Evolutionary conservation across 2,888 invertebrate species (phyloP), one percentile per base, ranked within the genome.

Genomic region (Lepidochitona cinerea): DNA sequence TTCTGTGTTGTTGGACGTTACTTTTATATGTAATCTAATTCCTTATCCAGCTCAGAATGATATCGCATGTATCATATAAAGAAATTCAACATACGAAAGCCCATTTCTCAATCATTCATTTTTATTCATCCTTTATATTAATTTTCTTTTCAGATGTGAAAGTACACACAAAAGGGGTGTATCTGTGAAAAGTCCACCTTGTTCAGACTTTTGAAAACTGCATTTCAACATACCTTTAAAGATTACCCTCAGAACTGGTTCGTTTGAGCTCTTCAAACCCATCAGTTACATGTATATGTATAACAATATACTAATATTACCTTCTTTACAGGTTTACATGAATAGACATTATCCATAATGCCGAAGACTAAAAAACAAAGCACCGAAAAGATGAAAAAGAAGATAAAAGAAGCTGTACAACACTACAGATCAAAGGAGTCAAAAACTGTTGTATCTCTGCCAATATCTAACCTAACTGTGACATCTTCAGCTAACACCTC

Each of bases 101-200:
- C 32, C 37, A 37, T 35, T 29, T 71, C 37, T 35, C 26, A 32
- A 49, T 32, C 29, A 18, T 52, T 6, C n/a, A n/a, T n/a, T n/a
- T n/a, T n/a, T n/a, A n/a, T n/a, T n/a, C n/a, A 7, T 35, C 1
- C 23, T 66, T 33, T n/a, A n/a, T n/a, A n/a, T n/a, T n/a, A n/a
- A n/a, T n/a, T 53, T 73, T 26, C 69, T 26, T 70, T 78, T 66
- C 70, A 84, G 84, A 78, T 83, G 59, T 68, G 75, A 26, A 81
- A 79, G 65, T 81, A 84, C 18, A 12, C 18, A 18, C 41, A 41
- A 41, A 9, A 41, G 41, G 41, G 18, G 41, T 41, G 9, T 41
- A 41, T 41, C 41, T 12, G 9, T 41, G 41, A 41, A 41, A 41
- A 41, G 18, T 41, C 41, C 41, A 41, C 41, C 9, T 18, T 41